Percentiles rank a stretch among this genome's conserved stretches.
Conservation (phyloP, 1,140 invertebrate genomes). For the Drosophila baimaii region DNA sequence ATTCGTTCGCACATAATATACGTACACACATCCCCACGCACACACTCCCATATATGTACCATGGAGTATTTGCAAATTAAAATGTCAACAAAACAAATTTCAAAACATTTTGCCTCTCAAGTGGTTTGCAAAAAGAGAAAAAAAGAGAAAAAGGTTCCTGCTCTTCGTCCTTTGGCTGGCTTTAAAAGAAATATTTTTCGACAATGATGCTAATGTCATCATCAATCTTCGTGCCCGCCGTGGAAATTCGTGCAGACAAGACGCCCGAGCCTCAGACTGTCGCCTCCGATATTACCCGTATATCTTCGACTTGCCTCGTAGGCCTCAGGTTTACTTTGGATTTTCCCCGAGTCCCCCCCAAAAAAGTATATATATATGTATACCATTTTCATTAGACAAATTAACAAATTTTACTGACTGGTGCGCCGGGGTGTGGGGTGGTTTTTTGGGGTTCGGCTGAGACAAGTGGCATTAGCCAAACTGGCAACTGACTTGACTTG, state of each 20-base stretch:
- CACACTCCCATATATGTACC: conserved; percentile 21
- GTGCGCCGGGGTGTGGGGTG: conserved; percentile 14
- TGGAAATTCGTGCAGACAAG: conserved; percentile 52
- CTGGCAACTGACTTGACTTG: conserved; percentile 78
- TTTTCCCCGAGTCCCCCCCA: conserved; percentile 20
- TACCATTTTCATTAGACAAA: conserved; percentile 82
- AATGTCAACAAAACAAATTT: conserved; percentile 79
- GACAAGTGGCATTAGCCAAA: conserved; percentile 80
- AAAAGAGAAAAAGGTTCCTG: conserved; percentile 54
- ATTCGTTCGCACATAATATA: conserved; percentile 49
- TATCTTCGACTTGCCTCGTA: conserved; percentile 49
- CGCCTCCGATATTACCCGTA: conserved; percentile 52
- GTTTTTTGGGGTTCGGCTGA: conserved; percentile 25
- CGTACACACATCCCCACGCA: conserved; percentile 6
- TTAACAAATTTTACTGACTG: conserved; percentile 73
- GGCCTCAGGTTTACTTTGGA: conserved; percentile 57
- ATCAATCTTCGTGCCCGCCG: conserved; percentile 79
- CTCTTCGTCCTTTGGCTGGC: conserved; percentile 45
- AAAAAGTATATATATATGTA: conserved; percentile 16
- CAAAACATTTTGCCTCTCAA: conserved; percentile 61
- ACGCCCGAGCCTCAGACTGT: conserved; percentile 55
- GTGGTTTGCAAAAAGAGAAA: conserved; percentile 48
- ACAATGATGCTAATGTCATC: conserved; percentile 84
- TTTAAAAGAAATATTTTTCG: conserved; percentile 72
- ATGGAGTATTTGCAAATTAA: conserved; percentile 79